A percentile compares a stretch with the other conserved stretches of the same genome.
Conservation (phyloP, 2,113 vertebrate genomes). For the Erythrocercus mccallii region DNA sequence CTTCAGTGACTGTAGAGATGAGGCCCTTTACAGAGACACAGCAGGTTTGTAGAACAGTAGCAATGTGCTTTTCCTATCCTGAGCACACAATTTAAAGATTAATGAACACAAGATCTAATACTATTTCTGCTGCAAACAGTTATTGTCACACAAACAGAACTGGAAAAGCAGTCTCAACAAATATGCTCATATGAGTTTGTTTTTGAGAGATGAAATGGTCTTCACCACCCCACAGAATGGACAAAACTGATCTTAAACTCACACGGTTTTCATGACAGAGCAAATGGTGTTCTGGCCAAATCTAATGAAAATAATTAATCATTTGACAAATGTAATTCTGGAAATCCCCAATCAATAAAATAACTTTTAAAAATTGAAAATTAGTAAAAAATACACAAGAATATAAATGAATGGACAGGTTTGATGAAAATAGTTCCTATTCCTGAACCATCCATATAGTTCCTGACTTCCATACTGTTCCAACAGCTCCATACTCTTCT, state of each 20-base stretch:
- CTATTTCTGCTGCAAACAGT: neutral
- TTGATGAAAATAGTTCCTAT: neutral
- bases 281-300: neutral
- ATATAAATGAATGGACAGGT: neutral
- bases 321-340: neutral
- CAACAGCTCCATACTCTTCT: neutral
- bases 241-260: neutral
- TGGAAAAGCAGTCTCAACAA: neutral
- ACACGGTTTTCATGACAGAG: rapidly evolving
- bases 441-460: neutral
- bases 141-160: neutral
- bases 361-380: neutral
- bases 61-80: rapidly evolving
- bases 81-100: neutral
- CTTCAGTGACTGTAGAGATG: neutral
- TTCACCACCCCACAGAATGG: neutral
- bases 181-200: neutral
- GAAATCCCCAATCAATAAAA: neutral
- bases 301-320: neutral
- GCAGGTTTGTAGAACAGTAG: neutral
- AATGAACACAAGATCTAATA: neutral
- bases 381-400: neutral
- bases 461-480: neutral
- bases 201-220: neutral
- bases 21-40: neutral